Evolutionary conservation across 1,140 invertebrate species (phyloP).

Genomic region (Chironomus tepperi): DNA sequence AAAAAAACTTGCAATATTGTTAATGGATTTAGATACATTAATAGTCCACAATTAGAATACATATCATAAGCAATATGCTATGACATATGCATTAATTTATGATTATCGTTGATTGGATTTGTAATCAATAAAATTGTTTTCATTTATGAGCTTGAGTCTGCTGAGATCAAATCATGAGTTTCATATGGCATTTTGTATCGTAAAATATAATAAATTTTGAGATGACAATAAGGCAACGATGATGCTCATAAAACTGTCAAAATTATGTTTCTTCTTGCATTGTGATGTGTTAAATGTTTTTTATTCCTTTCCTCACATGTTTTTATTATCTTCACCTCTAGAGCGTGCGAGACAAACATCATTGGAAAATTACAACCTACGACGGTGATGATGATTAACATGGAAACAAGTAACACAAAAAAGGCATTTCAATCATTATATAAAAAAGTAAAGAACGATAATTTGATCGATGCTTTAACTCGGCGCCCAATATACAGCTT

Average conservation of each 20-base stretch:
- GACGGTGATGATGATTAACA: constrained; percentile 2
- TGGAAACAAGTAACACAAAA: not conserved
- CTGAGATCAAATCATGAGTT: not conserved
- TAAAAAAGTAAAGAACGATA: not conserved
- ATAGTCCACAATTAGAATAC: not conserved
- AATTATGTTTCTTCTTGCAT: not conserved
- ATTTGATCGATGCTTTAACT: not conserved
- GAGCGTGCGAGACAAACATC: not conserved
- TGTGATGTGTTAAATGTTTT: constrained; percentile 5
- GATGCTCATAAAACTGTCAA: not conserved
- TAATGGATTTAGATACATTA: not conserved
- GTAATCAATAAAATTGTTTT: not conserved
- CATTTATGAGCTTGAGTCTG: not conserved
- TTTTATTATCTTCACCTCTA: not conserved
- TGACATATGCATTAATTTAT: not conserved
- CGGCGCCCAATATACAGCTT: not conserved
- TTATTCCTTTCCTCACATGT: not conserved
- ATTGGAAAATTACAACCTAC: constrained; percentile 13
- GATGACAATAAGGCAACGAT: not conserved
- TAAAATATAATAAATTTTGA: not conserved
- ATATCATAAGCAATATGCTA: not conserved
- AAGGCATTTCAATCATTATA: not conserved
- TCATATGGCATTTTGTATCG: not conserved
- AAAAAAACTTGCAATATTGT: no score
- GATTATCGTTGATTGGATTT: no score